These are phyloP conservation scores for Hemichromis elongatus DNA, from an alignment of 2,113 vertebrate species.

Conservation along the genomic window DNA sequence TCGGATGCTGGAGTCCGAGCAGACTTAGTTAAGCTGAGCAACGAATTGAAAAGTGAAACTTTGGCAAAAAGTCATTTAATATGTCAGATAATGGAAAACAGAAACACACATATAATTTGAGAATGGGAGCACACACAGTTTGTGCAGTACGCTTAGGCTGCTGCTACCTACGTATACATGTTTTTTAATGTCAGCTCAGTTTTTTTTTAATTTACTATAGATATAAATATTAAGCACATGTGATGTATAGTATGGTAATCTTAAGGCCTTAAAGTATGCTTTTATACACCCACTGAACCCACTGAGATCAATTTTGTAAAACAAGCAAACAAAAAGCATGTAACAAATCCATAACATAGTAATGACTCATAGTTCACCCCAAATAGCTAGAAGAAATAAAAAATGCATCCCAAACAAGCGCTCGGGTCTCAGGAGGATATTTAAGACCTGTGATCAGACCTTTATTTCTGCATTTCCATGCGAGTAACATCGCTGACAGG, in stretches of 20 bases:
- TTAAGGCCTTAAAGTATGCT: slow-evolving; percentile 70
- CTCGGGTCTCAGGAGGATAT: not conserved
- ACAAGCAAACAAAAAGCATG: not conserved
- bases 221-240: slow-evolving; percentile 65
- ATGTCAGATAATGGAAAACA: not conserved
- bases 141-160: slow-evolving; percentile 25
- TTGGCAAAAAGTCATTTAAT: not conserved
- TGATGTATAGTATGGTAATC: slow-evolving; percentile 68
- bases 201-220: slow-evolving; percentile 67
- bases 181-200: slow-evolving; percentile 24
- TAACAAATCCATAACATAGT: not conserved
- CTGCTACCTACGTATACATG: not conserved
- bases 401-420: not conserved
- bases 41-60: not conserved
- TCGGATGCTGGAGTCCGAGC: not conserved
- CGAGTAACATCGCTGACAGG: slow-evolving; percentile 48
- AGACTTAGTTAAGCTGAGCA: not conserved
- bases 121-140: not conserved
- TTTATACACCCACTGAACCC: not conserved
- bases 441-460: slow-evolving; percentile 26
- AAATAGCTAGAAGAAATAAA: not conserved
- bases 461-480: slow-evolving; percentile 30
- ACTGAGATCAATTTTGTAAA: not conserved
- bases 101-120: not conserved
- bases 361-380: not conserved